A percentile compares a stretch with the other conserved stretches of the same genome.
Evolutionary conservation across 2,888 invertebrate genomes (phyloP).

Genomic region (Bellardia pandia): DNA sequence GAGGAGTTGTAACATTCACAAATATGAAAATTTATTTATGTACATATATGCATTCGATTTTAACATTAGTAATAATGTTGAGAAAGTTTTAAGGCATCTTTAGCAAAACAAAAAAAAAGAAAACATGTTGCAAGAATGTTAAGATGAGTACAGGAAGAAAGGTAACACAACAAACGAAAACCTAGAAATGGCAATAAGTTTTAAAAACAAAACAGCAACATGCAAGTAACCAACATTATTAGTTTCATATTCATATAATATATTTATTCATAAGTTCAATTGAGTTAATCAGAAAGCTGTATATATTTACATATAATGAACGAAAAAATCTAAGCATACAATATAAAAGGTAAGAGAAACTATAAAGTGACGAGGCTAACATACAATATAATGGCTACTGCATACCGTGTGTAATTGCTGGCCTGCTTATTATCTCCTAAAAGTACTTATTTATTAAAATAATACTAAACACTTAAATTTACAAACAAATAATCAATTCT

Average conservation of each 20-base stretch:
- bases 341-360: too few relatives aligned
- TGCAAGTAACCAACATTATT: background rate
- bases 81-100: constrained; percentile 53
- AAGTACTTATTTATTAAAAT: too few relatives aligned
- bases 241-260: background rate
- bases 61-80: constrained; percentile 39
- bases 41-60: constrained; percentile 14
- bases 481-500: too few relatives aligned
- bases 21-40: constrained; percentile 38
- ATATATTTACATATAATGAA: background rate
- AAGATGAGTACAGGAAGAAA: constrained; percentile 14
- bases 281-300: background rate
- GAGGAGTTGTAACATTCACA: constrained; percentile 16
- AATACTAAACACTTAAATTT: too few relatives aligned
- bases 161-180: constrained; percentile 18
- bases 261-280: background rate
- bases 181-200: constrained; percentile 42
- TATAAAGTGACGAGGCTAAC: too few relatives aligned
- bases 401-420: too few relatives aligned
- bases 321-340: background rate
- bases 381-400: too few relatives aligned
- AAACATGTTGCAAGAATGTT: constrained; percentile 11
- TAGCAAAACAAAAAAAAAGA: background rate
- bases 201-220: constrained; percentile 22
- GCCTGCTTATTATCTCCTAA: too few relatives aligned